phyloP scores from a whole-genome alignment of 2,113 vertebrate genomes.

The Upupa epops region DNA sequence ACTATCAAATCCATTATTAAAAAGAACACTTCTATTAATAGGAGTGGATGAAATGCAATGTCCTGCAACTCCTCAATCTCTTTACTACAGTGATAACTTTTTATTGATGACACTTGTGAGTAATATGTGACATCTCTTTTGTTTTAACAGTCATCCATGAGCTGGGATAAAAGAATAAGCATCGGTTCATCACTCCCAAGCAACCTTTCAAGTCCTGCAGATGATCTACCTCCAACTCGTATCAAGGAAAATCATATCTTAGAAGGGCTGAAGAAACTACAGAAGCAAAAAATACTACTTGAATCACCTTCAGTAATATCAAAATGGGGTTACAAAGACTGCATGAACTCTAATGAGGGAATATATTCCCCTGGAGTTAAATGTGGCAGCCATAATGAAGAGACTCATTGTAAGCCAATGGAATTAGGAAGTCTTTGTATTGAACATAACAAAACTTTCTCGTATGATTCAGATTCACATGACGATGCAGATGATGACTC shows the following conservation, averaged over 20 bases:
- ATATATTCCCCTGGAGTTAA: slow-evolving; percentile 93
- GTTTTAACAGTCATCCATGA: slow-evolving; percentile 79
- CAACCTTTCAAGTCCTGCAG: slow-evolving; percentile 80
- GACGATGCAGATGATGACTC: slow-evolving; percentile 82
- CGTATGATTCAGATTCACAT: slow-evolving; percentile 82
- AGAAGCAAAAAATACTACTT: slow-evolving; percentile 80
- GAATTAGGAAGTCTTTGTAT: slow-evolving; percentile 35
- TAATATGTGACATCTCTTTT: slow-evolving; percentile 31
- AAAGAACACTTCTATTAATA: slow-evolving; percentile 22
- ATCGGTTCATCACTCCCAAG: slow-evolving; percentile 85
- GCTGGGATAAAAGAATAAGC: slow-evolving; percentile 88
- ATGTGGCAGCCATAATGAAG: slow-evolving; percentile 74
- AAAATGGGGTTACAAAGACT: slow-evolving; percentile 90
- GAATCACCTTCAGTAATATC: slow-evolving; percentile 82
- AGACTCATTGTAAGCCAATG: slow-evolving; percentile 47
- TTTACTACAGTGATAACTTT: not conserved
- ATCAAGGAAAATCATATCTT: slow-evolving; percentile 91
- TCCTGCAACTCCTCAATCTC: not conserved
- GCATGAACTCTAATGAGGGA: slow-evolving; percentile 96
- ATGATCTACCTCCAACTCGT: slow-evolving; percentile 84
- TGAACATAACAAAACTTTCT: slow-evolving; percentile 69
- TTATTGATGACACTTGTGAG: not conserved
- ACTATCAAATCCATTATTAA: not conserved
- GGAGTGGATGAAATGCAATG: not conserved
- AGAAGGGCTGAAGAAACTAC: slow-evolving; percentile 87